A percentile compares a stretch with the other conserved stretches of the same genome.
Evolutionary conservation across 35 echinoderm and acorn worm genomes (phyloP).

Genomic region (Acanthaster planci): DNA sequence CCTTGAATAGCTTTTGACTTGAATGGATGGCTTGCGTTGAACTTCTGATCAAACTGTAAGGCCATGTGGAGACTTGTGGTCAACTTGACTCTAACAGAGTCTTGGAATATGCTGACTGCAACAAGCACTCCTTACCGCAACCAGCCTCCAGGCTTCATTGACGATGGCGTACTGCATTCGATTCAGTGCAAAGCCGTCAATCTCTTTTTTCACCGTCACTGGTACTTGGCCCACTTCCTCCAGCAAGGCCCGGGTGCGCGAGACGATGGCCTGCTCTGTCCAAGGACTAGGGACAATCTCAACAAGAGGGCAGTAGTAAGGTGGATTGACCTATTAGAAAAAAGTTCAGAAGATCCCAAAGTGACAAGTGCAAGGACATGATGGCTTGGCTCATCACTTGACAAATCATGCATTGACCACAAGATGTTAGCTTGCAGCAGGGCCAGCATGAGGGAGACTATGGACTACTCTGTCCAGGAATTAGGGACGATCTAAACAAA

Average conservation of each 20-base stretch:
- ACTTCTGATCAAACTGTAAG: too few species aligned
- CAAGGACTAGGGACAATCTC: conserved; percentile 59
- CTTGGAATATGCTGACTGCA: too few species aligned
- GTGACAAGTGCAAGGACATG: too few species aligned
- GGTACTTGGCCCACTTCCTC: conserved; percentile 53
- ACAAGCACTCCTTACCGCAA: conserved; percentile 4
- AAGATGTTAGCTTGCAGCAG: conserved; percentile 39
- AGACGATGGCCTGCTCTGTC: conserved; percentile 46
- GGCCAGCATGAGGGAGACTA: conserved; percentile 21
- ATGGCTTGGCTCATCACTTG: too few species aligned
- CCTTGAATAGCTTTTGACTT: too few species aligned
- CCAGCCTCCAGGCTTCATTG: conserved; percentile 52
- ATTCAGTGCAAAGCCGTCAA: conserved; percentile 57
- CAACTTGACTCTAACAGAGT: too few species aligned
- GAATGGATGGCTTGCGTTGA: too few species aligned
- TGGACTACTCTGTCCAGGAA: conserved; percentile 50
- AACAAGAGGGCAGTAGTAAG: conserved; percentile 62
- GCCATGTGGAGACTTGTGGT: too few species aligned
- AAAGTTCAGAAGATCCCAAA: not conserved
- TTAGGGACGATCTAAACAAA: conserved; percentile 58
- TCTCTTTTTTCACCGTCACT: conserved; percentile 55
- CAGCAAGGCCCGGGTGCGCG: conserved; percentile 36
- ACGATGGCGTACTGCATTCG: conserved; percentile 58
- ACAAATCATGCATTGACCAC: too few species aligned
- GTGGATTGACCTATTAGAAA: conserved; percentile 58